These are phyloP conservation scores for Melitaea cinxia DNA, from an alignment of 1,140 invertebrate species.

Conservation along the genomic window DNA sequence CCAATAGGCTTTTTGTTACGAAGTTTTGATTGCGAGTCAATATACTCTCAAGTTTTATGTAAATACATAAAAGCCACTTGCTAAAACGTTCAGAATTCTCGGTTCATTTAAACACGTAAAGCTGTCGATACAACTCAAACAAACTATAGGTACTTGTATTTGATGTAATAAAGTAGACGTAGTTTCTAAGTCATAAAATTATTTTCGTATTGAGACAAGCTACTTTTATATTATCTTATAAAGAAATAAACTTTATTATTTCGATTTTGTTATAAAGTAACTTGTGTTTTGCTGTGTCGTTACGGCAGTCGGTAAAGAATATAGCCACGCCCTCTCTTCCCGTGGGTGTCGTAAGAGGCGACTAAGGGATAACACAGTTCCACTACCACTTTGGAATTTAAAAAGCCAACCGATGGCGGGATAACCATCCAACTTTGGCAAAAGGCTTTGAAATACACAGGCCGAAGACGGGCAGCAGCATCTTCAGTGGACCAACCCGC, in stretches of 20 bases:
- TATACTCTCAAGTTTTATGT: constrained; percentile 42
- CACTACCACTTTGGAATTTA: too few relatives aligned
- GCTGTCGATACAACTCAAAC: constrained; percentile 14
- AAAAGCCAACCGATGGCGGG: too few relatives aligned
- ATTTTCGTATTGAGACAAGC: not conserved
- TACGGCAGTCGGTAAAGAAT: too few relatives aligned
- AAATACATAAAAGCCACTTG: constrained; percentile 39
- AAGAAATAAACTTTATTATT: not conserved
- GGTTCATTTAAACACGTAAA: constrained; percentile 19
- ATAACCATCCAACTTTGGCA: too few relatives aligned
- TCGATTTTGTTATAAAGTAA: not conserved
- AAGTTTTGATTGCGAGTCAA: constrained; percentile 38
- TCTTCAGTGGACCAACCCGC: too few relatives aligned
- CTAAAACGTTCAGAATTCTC: constrained; percentile 35
- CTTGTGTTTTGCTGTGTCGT: too few relatives aligned
- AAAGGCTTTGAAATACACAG: too few relatives aligned
- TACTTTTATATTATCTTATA: not conserved
- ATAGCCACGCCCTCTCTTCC: too few relatives aligned
- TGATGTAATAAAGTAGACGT: not conserved
- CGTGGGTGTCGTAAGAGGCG: too few relatives aligned
- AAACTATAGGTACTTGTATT: not conserved
- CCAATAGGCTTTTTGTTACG: not conserved
- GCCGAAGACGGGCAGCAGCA: too few relatives aligned
- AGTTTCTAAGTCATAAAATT: not conserved
- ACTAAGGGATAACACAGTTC: too few relatives aligned